Evolutionary conservation across 2,888 invertebrate genomes (phyloP).

Genomic region (Subacronicta megacephala): DNA sequence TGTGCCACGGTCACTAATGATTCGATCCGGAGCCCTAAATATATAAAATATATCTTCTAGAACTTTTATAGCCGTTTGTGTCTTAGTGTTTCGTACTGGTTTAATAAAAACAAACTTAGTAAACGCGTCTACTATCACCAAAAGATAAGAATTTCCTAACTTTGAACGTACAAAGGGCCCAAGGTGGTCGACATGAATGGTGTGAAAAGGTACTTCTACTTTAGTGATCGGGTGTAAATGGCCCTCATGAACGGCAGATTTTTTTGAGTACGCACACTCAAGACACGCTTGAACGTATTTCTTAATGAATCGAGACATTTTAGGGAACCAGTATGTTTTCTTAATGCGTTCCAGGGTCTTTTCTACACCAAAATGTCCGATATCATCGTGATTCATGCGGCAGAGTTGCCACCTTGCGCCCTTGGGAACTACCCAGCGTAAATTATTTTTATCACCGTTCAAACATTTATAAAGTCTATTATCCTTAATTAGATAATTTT

Average conservation of each 20-base stretch:
- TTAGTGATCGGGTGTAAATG: neutral
- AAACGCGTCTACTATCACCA: constrained; percentile 1
- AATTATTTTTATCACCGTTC: neutral
- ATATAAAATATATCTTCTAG: neutral
- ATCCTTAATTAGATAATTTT: constrained; percentile 2
- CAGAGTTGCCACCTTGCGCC: constrained; percentile 3
- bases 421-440: constrained; percentile 6
- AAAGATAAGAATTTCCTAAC: neutral
- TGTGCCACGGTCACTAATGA: neutral
- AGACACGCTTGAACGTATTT: neutral
- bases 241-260: neutral
- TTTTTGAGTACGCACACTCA: constrained; percentile 7
- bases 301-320: constrained; percentile 4
- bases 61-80: neutral
- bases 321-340: neutral
- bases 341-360: neutral
- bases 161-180: constrained; percentile 7
- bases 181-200: constrained; percentile 4
- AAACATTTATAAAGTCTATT: neutral
- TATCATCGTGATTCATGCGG: constrained; percentile 2
- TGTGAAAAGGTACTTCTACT: constrained; percentile 2
- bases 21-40: neutral
- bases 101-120: constrained; percentile 1
- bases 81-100: neutral
- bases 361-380: constrained; percentile 1